Evolutionary conservation across 2,888 invertebrate genomes (phyloP).

Genomic region (Tupiocoris notatus): DNA sequence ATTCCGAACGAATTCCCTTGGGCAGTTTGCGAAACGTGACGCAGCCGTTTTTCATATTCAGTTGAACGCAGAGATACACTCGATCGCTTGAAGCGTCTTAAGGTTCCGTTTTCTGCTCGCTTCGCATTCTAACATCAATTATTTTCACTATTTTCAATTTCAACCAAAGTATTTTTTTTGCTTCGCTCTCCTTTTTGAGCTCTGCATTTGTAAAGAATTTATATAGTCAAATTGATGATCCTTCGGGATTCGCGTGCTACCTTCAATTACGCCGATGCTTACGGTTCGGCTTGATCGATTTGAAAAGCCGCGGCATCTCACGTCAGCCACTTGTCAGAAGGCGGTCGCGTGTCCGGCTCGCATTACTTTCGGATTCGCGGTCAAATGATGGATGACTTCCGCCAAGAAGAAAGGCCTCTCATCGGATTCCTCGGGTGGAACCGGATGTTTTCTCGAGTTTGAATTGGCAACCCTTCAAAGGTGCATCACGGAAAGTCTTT

Average conservation of each 20-base stretch:
- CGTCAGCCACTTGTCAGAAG: constrained; percentile 17
- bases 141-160: too few relatives aligned
- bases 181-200: too few relatives aligned
- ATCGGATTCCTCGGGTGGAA: not conserved
- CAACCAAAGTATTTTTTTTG: too few relatives aligned
- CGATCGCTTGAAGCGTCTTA: not conserved
- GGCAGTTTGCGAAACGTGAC: constrained; percentile 29
- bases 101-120: too few relatives aligned
- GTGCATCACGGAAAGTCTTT: not conserved
- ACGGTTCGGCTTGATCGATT: not conserved
- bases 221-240: too few relatives aligned
- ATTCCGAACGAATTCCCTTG: not conserved
- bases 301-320: not conserved
- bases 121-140: too few relatives aligned
- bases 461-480: not conserved
- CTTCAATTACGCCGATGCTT: not conserved
- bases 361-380: not conserved
- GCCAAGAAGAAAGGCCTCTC: not conserved
- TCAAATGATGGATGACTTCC: constrained; percentile 25
- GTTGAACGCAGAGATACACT: not conserved
- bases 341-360: constrained; percentile 2
- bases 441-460: not conserved
- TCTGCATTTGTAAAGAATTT: too few relatives aligned
- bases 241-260: not conserved
- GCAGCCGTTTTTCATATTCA: constrained; percentile 23